phyloP scores from a whole-genome alignment of 2,888 invertebrate genomes.

The Pocota personata region DNA sequence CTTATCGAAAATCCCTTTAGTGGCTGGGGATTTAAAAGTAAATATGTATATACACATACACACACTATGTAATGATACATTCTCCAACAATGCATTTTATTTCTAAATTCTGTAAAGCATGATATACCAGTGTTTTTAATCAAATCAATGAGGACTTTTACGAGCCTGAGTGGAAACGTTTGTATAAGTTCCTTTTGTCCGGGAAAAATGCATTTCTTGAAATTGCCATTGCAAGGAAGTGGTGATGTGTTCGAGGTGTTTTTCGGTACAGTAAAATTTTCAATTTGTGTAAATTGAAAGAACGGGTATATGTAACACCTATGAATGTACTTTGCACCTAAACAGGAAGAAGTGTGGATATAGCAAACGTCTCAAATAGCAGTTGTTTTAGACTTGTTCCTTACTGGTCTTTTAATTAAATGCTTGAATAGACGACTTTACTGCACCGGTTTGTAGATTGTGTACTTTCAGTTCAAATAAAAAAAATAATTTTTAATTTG shows the following conservation, averaged over 20 bases:
- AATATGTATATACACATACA: not conserved
- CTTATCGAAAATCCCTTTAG: not conserved
- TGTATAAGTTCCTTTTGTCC: slow-evolving; percentile 6
- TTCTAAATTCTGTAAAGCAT: slow-evolving; percentile 1
- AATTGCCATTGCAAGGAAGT: slow-evolving; percentile 4
- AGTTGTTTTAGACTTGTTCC: not conserved
- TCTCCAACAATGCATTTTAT: not conserved
- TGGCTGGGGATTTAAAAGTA: not conserved
- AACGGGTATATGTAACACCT: not conserved
- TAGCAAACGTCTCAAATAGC: not conserved
- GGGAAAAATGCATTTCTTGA: not conserved
- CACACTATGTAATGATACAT: not conserved
- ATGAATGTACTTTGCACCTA: not conserved
- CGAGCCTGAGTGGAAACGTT: slow-evolving; percentile 11
- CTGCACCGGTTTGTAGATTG: too few relatives aligned
- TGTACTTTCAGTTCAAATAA: too few relatives aligned
- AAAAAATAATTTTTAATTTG: too few relatives aligned
- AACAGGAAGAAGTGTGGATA: not conserved
- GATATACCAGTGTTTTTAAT: slow-evolving; percentile 14
- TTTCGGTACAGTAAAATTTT: slow-evolving; percentile 4
- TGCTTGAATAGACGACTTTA: not conserved
- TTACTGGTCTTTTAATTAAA: not conserved
- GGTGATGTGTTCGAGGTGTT: slow-evolving; percentile 2
- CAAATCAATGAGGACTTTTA: slow-evolving; percentile 20
- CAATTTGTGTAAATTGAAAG: slow-evolving; percentile 22